Base-by-base conservation (phyloP, 2,888 invertebrate genomes). In the Polylopha cassiicola region DNA sequence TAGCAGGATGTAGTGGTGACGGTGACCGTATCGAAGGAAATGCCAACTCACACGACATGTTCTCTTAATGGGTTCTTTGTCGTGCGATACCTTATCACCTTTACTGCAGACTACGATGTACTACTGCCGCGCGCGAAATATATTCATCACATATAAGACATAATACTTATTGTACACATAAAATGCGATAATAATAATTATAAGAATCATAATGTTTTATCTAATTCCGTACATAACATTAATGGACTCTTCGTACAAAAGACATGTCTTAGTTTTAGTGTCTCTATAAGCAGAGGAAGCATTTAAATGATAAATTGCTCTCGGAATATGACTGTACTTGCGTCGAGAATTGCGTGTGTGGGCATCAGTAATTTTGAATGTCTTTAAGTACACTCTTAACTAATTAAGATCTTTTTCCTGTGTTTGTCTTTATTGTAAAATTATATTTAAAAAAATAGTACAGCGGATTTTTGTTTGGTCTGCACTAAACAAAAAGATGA, bases 51-150 rank as follows among this genome's bases (percentile, higher is more conserved):
- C 67, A 71, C 71, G 59, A 53, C 62, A 65, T 72, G 64, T 69
- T 64, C 58, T 69, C 66, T 74, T 81, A 80, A 82, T 84, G 79
- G 75, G 82, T 76, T 81, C 84, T 82, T 84, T 84, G 84, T 84
- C 80, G 77, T 63, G 61, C 61, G 76, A 77, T 78, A 81, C 63
- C 67, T 78, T 84, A 84, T 84, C 82, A 70, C 54, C 57, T 61
- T 58, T 60, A 53, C 62, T 58, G 62, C 58, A 59, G 26, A 34
- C 31, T n/a, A 8, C 37, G 39, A 17, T 32, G 13, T 29, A 21
- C 15, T 10, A 7, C 7, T 10, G n/a, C 8, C 14, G 26, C 7
- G 14, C 6, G 11, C 8, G 16, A 29, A 15, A 17, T 20, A 27
- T 31, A 20, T 31, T 30, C n/a, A n/a, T n/a, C n/a, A n/a, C n/a